These are phyloP conservation scores for Nebria ingens DNA, from an alignment of 1,140 invertebrate species.

Conservation along the genomic window DNA sequence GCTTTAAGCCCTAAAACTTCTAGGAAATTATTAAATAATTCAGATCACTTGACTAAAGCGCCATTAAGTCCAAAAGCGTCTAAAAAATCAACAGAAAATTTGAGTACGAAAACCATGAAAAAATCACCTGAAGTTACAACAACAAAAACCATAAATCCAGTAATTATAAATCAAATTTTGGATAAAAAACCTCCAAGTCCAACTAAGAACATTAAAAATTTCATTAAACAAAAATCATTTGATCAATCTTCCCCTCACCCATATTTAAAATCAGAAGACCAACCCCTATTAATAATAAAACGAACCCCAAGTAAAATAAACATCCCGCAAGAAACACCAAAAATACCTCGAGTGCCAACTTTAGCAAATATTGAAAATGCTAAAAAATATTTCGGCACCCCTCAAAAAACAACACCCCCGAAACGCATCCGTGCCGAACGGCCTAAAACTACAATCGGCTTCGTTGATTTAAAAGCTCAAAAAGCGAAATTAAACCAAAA, in stretches of 20 bases:
- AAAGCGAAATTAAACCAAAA: conserved; percentile 4
- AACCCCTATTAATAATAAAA: conserved; percentile 33
- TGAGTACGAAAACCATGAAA: not conserved
- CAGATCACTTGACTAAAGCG: not conserved
- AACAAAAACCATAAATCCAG: too few species aligned
- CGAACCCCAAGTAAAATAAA: conserved; percentile 33
- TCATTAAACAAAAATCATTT: conserved; percentile 8
- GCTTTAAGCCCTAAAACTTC: not conserved
- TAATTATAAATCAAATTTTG: too few species aligned
- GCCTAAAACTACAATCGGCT: conserved; percentile 16
- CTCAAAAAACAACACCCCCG: conserved; percentile 13
- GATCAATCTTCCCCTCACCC: not conserved
- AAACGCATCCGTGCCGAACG: conserved; percentile 20
- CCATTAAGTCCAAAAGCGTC: not conserved
- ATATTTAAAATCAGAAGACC: not conserved
- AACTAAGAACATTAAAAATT: not conserved
- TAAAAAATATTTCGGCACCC: conserved; percentile 31
- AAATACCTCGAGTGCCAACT: conserved; percentile 29
- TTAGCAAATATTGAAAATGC: conserved; percentile 23
- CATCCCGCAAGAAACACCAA: conserved; percentile 29
- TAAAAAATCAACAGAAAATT: not conserved
- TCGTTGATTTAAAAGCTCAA: conserved; percentile 8
- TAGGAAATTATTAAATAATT: not conserved
- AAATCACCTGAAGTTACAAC: too few species aligned
- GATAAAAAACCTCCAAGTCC: too few species aligned